Conservation (phyloP, 2,888 invertebrate genomes). For the Deroplatys truncata region DNA sequence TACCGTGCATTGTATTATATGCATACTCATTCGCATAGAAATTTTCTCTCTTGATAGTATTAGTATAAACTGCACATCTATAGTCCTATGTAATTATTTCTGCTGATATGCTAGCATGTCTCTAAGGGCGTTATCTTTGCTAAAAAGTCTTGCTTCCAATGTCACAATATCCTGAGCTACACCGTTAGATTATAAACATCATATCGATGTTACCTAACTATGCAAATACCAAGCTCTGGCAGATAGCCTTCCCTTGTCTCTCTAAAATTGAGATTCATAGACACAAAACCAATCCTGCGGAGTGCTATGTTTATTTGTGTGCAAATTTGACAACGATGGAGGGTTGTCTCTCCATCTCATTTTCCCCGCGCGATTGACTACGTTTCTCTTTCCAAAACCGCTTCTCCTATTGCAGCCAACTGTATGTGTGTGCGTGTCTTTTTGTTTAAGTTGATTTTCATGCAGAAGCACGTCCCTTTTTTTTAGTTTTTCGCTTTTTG, state of each 20-base stretch:
- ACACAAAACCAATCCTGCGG: neutral
- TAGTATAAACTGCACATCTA: too few species aligned
- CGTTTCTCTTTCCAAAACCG: neutral
- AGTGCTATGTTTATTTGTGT: conserved; percentile 11
- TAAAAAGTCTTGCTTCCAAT: too few species aligned
- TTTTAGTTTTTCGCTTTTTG: neutral
- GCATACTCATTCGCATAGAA: too few species aligned
- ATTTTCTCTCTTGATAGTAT: too few species aligned
- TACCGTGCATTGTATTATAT: too few species aligned
- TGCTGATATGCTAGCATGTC: too few species aligned
- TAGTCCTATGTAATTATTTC: too few species aligned
- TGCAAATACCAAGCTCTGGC: neutral
- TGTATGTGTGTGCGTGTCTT: neutral
- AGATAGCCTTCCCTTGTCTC: neutral
- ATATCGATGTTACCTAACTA: neutral
- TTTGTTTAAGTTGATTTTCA: neutral
- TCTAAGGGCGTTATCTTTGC: too few species aligned
- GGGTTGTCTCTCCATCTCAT: neutral
- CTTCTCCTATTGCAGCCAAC: neutral
- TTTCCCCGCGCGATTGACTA: neutral
- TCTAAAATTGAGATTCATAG: conserved; percentile 7
- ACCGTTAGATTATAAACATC: neutral
- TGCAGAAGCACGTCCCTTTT: neutral
- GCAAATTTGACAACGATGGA: conserved; percentile 5
- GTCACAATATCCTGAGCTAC: too few species aligned